Conservation (phyloP, 2,888 invertebrate genomes). For the Toxonevra muliebris region DNA sequence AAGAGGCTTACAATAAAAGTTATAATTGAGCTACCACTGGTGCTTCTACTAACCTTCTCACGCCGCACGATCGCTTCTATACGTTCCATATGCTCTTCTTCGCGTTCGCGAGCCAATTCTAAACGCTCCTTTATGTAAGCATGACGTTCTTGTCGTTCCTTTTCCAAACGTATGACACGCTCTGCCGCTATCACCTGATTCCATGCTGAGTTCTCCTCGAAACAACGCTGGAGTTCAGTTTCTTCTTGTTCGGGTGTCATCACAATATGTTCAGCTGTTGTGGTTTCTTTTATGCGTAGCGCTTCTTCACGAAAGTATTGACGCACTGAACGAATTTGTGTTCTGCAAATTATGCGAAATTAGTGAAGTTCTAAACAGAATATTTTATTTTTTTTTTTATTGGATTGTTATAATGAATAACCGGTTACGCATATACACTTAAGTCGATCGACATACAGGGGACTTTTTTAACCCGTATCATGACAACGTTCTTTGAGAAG, state of each 20-base stretch:
- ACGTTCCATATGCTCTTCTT: constrained; percentile 61
- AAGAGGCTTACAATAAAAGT: not conserved
- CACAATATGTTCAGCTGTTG: constrained; percentile 68
- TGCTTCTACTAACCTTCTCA: constrained; percentile 62
- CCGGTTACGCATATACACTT: too few species aligned
- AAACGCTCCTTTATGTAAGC: constrained; percentile 65
- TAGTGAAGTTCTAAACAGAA: too few species aligned
- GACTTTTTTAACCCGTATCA: too few species aligned
- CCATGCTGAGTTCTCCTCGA: constrained; percentile 75
- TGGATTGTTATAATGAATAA: too few species aligned
- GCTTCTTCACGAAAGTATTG: constrained; percentile 69
- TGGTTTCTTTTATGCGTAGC: constrained; percentile 65
- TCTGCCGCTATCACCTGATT: constrained; percentile 71
- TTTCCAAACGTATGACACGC: constrained; percentile 69
- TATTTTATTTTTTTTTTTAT: too few species aligned
- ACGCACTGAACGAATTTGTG: constrained; percentile 68
- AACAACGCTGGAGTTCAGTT: constrained; percentile 72
- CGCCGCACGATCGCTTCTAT: constrained; percentile 68
- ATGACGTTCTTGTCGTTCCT: constrained; percentile 66
- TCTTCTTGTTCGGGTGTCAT: constrained; percentile 70
- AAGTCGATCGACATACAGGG: too few species aligned
- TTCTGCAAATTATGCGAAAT: constrained; percentile 45
- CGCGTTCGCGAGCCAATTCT: constrained; percentile 62
- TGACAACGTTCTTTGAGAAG: too few species aligned
- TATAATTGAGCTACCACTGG: too few species aligned